A percentile compares a stretch with the other conserved stretches of the same genome.
phyloP scores from a whole-genome alignment of 2,797 vertebrate genomes.

The Cynopterus sphinx region DNA sequence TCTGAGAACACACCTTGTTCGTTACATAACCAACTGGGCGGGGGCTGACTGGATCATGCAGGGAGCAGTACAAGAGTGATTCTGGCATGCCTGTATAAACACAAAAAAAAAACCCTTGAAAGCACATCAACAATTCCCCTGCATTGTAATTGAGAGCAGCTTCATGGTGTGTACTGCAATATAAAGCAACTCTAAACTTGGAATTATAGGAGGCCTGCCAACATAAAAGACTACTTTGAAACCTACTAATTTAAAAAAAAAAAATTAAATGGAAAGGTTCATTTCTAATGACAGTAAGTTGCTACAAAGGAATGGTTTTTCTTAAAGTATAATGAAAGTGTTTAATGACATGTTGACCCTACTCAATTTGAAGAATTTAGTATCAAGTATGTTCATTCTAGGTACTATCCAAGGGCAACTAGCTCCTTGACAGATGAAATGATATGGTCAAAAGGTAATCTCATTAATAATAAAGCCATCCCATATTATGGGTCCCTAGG shows the following conservation, averaged over 20 bases:
- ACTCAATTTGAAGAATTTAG: neutral
- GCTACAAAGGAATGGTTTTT: neutral
- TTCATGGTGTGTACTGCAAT: neutral
- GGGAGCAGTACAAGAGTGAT: slow-evolving; percentile 91
- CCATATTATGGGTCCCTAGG: neutral
- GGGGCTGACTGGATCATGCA: slow-evolving; percentile 89
- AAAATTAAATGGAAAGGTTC: slow-evolving; percentile 14
- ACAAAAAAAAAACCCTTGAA: neutral
- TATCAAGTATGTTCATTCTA: neutral
- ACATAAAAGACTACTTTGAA: slow-evolving; percentile 9
- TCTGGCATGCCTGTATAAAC: slow-evolving; percentile 91
- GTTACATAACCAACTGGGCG: slow-evolving; percentile 92
- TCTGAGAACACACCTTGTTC: slow-evolving; percentile 91
- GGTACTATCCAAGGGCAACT: neutral
- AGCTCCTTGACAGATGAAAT: slow-evolving; percentile 26
- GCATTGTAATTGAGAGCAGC: neutral
- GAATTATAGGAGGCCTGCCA: neutral
- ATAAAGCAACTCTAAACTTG: neutral
- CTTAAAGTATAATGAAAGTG: neutral
- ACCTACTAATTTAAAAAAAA: slow-evolving; percentile 23
- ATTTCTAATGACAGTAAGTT: neutral
- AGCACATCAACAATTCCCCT: neutral
- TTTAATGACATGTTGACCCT: neutral
- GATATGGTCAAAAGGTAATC: neutral
- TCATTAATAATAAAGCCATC: slow-evolving; percentile 1